Percentiles rank a stretch among this genome's conserved stretches.
Evolutionary conservation across 1,140 invertebrate species (phyloP).

Genomic region (Eriocheir sinensis): DNA sequence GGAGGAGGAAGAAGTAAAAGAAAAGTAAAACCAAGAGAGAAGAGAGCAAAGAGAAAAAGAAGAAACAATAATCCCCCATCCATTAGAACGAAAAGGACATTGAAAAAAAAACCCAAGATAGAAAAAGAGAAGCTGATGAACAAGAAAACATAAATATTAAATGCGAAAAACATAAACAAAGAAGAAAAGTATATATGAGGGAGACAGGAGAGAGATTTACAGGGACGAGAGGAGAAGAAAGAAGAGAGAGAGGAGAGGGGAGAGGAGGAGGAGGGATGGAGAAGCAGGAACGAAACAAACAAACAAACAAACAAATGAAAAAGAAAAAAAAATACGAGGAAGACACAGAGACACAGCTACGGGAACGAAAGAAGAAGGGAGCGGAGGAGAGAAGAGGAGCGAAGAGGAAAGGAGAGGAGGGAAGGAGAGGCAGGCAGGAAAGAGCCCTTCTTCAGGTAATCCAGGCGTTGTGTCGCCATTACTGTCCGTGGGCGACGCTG

Average conservation of each 20-base stretch:
- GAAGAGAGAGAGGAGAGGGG: not conserved
- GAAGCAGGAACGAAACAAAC: not conserved
- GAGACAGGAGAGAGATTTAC: not conserved
- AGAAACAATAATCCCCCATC: not conserved
- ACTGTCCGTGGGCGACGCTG: constrained; percentile 40
- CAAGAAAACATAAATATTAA: too few species aligned
- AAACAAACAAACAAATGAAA: too few species aligned
- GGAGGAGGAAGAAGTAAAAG: too few species aligned
- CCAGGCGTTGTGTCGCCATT: constrained; percentile 41
- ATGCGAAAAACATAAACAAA: not conserved
- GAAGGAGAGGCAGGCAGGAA: not conserved
- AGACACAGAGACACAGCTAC: too few species aligned
- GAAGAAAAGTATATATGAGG: not conserved
- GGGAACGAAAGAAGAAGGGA: not conserved
- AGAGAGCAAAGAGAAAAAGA: not conserved
- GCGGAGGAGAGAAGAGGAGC: not conserved
- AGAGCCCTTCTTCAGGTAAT: constrained; percentile 51
- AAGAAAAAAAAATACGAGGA: not conserved
- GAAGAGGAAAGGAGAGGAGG: too few species aligned
- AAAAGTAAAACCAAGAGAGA: too few species aligned
- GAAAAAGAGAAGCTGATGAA: too few species aligned
- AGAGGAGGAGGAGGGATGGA: not conserved
- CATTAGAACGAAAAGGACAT: not conserved
- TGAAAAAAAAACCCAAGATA: too few species aligned
- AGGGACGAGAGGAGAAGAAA: not conserved